Conservation (phyloP, 2,113 vertebrate species). For the Phodopus roborovskii region DNA sequence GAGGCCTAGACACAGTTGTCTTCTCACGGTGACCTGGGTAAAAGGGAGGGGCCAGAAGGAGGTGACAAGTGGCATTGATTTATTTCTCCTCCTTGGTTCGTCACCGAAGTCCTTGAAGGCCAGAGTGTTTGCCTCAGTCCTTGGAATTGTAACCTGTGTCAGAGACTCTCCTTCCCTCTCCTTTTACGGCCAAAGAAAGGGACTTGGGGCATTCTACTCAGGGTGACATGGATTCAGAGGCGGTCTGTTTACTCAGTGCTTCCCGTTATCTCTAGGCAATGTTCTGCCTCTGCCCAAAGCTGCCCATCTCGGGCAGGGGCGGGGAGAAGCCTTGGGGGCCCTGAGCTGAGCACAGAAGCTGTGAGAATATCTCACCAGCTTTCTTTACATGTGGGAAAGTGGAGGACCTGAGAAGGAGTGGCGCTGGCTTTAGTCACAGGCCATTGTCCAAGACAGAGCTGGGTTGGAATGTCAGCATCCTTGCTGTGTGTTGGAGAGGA, state of each 20-base stretch:
- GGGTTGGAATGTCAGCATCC: neutral
- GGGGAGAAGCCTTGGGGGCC: neutral
- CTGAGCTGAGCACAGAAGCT: neutral
- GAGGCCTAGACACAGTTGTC: neutral
- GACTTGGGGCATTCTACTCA: constrained; percentile 3
- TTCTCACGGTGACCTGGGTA: neutral
- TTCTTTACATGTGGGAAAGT: neutral
- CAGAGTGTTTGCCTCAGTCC: constrained; percentile 20
- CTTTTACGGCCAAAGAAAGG: constrained; percentile 70
- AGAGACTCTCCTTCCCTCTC: constrained; percentile 54
- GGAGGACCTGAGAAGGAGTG: neutral
- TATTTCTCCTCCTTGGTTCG: constrained; percentile 44
- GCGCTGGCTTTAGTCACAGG: neutral
- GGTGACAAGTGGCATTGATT: constrained; percentile 52
- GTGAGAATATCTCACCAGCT: neutral
- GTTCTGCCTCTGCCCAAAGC: neutral
- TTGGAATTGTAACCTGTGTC: constrained; percentile 45
- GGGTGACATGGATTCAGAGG: neutral
- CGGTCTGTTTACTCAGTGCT: constrained; percentile 44
- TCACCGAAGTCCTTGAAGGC: neutral
- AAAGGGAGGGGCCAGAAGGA: neutral
- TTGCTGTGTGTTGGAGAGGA: neutral
- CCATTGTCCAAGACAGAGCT: neutral
- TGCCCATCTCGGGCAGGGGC: neutral
- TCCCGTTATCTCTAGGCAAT: constrained; percentile 21